A percentile compares a stretch with the other conserved stretches of the same genome.
Evolutionary conservation across 1,140 invertebrate species (phyloP).

Genomic region (Drosophila repleta): DNA sequence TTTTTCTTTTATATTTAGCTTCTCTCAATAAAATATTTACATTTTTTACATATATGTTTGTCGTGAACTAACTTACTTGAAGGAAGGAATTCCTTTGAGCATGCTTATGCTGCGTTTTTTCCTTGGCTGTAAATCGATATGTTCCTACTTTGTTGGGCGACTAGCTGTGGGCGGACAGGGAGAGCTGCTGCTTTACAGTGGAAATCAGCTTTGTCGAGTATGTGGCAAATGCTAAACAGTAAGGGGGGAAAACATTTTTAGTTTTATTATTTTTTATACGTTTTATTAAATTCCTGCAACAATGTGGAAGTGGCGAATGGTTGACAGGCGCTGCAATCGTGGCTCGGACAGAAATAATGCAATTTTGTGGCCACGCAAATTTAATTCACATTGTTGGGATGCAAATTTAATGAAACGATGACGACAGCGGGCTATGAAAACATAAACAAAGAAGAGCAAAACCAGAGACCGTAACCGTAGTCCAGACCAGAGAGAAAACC

Average conservation of each 20-base stretch:
- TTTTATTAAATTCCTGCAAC: constrained; percentile 49
- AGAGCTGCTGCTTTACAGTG: neutral
- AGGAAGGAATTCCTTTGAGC: too few species aligned
- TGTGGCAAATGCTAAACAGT: neutral
- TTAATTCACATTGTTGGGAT: constrained; percentile 60
- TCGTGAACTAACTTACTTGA: too few species aligned
- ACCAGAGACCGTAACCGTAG: constrained; percentile 33
- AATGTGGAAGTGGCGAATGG: constrained; percentile 59
- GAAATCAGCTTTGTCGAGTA: neutral
- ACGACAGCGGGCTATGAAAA: constrained; percentile 24
- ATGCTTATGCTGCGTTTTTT: too few species aligned
- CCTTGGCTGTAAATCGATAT: too few species aligned
- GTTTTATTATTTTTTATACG: neutral
- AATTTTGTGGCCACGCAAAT: constrained; percentile 60
- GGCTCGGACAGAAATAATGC: constrained; percentile 44
- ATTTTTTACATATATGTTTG: too few species aligned
- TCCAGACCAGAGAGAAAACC: constrained; percentile 34
- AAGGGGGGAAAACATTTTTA: constrained; percentile 15
- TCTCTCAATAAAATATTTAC: too few species aligned
- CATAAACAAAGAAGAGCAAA: constrained; percentile 38
- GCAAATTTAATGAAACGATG: constrained; percentile 56
- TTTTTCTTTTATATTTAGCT: too few species aligned
- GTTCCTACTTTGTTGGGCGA: too few species aligned
- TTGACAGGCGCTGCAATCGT: constrained; percentile 37
- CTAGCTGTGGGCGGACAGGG: too few species aligned